These are phyloP conservation scores for Rhyacichthys aspro DNA, from an alignment of 2,797 vertebrate species.

Conservation along the genomic window DNA sequence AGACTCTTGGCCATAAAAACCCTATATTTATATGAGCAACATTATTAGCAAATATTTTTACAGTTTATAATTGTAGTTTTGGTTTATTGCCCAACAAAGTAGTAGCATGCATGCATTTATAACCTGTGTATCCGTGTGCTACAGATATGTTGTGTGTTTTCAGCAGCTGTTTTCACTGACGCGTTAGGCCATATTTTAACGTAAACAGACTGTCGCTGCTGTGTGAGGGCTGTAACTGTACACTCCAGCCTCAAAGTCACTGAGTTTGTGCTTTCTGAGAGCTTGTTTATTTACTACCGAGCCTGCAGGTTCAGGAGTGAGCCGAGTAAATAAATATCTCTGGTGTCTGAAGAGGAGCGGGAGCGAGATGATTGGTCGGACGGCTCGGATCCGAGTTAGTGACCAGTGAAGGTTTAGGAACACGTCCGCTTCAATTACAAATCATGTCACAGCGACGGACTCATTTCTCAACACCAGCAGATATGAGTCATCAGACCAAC, in stretches of 20 bases:
- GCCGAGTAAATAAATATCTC: constrained; percentile 61
- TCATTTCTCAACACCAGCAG: constrained; percentile 45
- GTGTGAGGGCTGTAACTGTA: constrained; percentile 33
- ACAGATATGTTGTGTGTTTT: neutral
- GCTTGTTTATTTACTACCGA: constrained; percentile 58
- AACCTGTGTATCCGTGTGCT: no score
- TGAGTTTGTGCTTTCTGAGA: constrained; percentile 47
- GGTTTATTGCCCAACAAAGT: no score
- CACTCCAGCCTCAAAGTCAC: constrained; percentile 26
- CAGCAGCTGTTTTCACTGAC: constrained; percentile 6
- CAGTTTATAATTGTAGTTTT: no score
- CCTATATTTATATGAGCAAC: no score
- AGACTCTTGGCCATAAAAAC: no score
- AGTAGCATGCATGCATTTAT: no score
- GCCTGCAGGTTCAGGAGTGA: constrained; percentile 48
- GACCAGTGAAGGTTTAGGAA: no score
- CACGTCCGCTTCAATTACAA: no score
- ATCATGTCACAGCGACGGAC: constrained; percentile 49
- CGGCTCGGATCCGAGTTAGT: no score
- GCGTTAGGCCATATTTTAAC: constrained; percentile 20
- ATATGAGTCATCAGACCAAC: constrained; percentile 37
- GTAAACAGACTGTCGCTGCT: constrained; percentile 23
- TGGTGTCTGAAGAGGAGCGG: constrained; percentile 44
- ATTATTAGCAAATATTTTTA: no score
- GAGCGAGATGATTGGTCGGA: no score